These are phyloP conservation scores for Cephus rjabovi DNA, from an alignment of 2,888 invertebrate species.

Conservation along the genomic window DNA sequence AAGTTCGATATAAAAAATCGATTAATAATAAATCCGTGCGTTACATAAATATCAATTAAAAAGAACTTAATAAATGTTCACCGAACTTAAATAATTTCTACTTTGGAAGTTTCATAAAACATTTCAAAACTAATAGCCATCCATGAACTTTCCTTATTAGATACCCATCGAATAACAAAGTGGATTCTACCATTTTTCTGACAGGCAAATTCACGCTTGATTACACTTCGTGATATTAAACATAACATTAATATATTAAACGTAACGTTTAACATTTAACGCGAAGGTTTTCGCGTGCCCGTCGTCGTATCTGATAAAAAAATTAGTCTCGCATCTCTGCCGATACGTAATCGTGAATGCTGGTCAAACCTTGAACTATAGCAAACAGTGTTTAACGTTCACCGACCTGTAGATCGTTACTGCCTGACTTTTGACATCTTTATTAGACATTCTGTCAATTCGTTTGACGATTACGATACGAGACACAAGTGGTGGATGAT, in stretches of 20 bases:
- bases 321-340: neutral
- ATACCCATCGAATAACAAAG: neutral
- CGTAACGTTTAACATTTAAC: neutral
- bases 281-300: neutral
- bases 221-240: neutral
- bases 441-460: neutral
- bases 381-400: neutral
- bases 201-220: neutral
- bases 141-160: neutral
- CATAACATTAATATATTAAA: neutral
- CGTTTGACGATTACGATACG: neutral
- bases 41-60: too few relatives aligned
- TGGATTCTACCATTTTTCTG: neutral
- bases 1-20: too few relatives aligned
- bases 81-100: neutral
- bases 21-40: too few relatives aligned
- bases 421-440: neutral
- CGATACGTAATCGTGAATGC: neutral
- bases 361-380: neutral
- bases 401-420: neutral
- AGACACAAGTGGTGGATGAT: too few relatives aligned
- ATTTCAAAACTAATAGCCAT: neutral
- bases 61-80: neutral
- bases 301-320: neutral
- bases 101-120: neutral